A percentile compares a stretch with the other conserved stretches of the same genome.
These are phyloP conservation scores for Aphidoletes aphidimyza DNA, from an alignment of 2,888 invertebrate species.

Conservation along the genomic window DNA sequence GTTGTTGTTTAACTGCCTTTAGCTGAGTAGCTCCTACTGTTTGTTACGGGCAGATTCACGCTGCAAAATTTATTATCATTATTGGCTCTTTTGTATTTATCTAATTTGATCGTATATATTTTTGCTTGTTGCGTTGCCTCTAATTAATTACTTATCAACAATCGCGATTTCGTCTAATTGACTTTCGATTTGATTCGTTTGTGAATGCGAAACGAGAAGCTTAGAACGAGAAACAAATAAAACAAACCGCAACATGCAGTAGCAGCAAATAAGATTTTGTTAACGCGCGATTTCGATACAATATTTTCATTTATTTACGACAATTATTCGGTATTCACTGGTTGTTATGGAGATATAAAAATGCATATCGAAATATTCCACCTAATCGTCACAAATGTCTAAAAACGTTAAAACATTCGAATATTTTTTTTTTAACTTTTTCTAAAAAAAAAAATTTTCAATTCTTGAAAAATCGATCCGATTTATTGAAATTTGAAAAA, in stretches of 20 bases:
- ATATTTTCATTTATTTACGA: slow-evolving; percentile 10
- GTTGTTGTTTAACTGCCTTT: too few species aligned
- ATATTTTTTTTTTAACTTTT: too few species aligned
- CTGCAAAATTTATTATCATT: slow-evolving; percentile 5
- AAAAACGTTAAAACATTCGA: too few species aligned
- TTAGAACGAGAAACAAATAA: neutral
- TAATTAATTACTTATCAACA: slow-evolving; percentile 53
- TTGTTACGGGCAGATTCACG: neutral
- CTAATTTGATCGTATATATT: slow-evolving; percentile 39
- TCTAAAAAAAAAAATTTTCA: too few species aligned
- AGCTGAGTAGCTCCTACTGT: neutral
- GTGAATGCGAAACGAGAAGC: neutral
- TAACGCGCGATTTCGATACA: slow-evolving; percentile 19
- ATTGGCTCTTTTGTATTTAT: slow-evolving; percentile 43
- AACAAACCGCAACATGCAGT: neutral
- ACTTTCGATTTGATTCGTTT: neutral
- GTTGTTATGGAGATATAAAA: neutral
- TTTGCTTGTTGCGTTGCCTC: neutral
- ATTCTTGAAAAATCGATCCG: neutral
- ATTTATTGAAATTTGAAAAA: too few species aligned
- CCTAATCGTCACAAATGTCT: neutral
- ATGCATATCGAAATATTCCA: neutral
- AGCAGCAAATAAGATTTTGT: neutral
- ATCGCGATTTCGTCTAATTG: slow-evolving; percentile 47
- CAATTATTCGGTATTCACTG: slow-evolving; percentile 17